phyloP scores from a whole-genome alignment of 92 coral and sea anemone genomes.

The Epizoanthus ramosus region DNA sequence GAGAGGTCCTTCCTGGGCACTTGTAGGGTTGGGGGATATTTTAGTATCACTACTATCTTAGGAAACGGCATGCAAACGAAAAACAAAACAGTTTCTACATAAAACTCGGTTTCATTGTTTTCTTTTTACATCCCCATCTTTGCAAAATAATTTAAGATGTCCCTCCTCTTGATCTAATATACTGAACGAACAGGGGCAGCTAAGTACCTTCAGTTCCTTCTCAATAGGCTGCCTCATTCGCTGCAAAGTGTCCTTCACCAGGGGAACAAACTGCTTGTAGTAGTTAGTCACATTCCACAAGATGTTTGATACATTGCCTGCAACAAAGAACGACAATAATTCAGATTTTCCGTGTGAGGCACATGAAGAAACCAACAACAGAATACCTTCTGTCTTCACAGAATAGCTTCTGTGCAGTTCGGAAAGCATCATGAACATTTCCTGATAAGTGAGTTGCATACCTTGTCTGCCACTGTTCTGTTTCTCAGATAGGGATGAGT shows the following conservation, averaged over 20 bases:
- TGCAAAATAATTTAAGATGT: no score
- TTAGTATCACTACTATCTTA: no score
- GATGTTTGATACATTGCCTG: conserved; percentile 61
- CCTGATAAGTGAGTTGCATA: not conserved
- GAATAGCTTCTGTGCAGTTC: not conserved
- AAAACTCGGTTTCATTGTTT: no score
- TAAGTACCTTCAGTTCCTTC: conserved; percentile 88
- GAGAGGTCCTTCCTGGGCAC: no score
- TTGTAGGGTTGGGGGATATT: no score
- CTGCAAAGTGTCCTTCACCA: conserved; percentile 54
- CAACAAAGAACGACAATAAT: not conserved
- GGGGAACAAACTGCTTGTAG: conserved; percentile 82
- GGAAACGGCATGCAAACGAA: no score
- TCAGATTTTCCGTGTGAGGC: not conserved
- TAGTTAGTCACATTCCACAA: conserved; percentile 76
- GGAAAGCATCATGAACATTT: not conserved
- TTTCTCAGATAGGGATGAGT: conserved; percentile 45
- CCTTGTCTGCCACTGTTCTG: conserved; percentile 37
- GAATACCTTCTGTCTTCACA: no score
- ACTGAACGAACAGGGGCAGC: not conserved
- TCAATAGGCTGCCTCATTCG: conserved; percentile 87
- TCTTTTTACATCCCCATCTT: no score
- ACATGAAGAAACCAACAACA: not conserved
- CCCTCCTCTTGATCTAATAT: no score
- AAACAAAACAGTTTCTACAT: no score